A percentile compares a stretch with the other conserved stretches of the same genome.
These are phyloP conservation scores for Ochropleura plecta DNA, from an alignment of 2,888 invertebrate species.

Conservation along the genomic window DNA sequence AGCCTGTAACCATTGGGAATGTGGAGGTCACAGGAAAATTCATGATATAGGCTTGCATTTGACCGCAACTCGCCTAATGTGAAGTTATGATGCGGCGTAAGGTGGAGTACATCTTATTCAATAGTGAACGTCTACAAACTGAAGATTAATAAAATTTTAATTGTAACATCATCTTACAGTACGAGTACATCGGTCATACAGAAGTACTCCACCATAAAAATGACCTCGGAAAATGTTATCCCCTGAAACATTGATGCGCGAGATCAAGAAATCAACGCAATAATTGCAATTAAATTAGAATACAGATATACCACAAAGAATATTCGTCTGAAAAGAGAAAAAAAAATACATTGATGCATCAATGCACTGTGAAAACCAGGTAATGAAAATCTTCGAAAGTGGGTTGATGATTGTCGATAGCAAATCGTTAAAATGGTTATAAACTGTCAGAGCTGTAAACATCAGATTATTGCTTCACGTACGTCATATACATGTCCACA, in stretches of 20 bases:
- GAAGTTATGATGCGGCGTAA: neutral
- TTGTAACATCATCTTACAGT: neutral
- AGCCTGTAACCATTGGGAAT: neutral
- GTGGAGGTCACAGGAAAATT: neutral
- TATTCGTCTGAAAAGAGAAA: no score
- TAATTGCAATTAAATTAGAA: neutral
- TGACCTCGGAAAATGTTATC: neutral
- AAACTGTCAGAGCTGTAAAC: slow-evolving; percentile 15
- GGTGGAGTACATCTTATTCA: neutral
- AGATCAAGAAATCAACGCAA: slow-evolving; percentile 1
- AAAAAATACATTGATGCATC: neutral
- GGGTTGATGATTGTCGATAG: neutral
- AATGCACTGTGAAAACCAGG: neutral
- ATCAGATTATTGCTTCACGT: slow-evolving; percentile 8
- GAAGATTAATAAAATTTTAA: neutral
- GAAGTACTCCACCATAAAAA: neutral
- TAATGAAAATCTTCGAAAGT: neutral
- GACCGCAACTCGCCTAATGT: neutral
- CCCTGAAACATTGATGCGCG: neutral
- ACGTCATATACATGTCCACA: slow-evolving; percentile 8
- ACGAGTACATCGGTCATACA: neutral
- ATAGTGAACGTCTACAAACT: neutral
- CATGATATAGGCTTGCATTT: neutral
- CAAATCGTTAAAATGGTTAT: neutral
- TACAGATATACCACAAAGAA: no score